A percentile compares a stretch with the other conserved stretches of the same genome.
Evolutionary conservation across 2,113 vertebrate genomes (phyloP).

Genomic region (Tichodroma muraria): DNA sequence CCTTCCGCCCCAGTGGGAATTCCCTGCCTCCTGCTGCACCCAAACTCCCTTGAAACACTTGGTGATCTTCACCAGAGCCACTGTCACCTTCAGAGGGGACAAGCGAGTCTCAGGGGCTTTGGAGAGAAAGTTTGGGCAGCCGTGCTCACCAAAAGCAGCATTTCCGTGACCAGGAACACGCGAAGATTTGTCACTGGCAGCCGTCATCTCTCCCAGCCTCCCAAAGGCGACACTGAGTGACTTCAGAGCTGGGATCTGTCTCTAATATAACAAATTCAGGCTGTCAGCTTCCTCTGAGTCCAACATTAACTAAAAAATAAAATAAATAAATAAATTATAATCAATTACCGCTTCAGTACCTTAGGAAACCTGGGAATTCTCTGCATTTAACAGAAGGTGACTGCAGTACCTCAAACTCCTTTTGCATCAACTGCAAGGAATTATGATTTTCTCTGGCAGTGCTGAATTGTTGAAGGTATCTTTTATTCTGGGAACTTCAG

Average conservation of each 20-base stretch:
- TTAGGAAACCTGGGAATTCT: background rate
- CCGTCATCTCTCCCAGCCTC: background rate
- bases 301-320: background rate
- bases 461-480: background rate
- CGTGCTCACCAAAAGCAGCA: too few species aligned
- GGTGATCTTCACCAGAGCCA: background rate
- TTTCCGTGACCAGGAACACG: background rate
- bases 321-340: background rate
- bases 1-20: background rate
- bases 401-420: background rate
- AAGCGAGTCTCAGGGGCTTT: background rate
- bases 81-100: background rate
- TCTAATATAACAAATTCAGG: background rate
- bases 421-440: background rate
- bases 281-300: background rate
- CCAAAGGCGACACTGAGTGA: background rate
- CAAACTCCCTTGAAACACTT: background rate
- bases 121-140: background rate
- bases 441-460: background rate
- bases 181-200: background rate
- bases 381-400: background rate
- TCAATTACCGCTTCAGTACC: background rate
- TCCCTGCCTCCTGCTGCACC: background rate
- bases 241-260: background rate
- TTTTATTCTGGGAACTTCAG: background rate